Conservation (phyloP, 2,113 vertebrate genomes). For the Oophaga pumilio region DNA sequence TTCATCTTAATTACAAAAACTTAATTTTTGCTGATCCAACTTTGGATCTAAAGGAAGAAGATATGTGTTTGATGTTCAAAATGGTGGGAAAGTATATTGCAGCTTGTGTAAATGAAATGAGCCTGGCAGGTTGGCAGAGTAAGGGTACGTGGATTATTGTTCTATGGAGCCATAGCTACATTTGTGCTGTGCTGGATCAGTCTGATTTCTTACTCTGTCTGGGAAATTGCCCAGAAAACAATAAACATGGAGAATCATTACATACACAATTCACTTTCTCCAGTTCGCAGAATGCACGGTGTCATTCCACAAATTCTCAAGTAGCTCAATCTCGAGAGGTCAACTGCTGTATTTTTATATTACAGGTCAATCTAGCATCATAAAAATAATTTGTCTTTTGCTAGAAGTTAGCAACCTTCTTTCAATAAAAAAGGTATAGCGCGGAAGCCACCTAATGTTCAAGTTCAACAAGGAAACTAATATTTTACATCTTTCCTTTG, state of each 20-base stretch:
- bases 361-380: slow-evolving; percentile 44
- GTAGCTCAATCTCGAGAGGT: slow-evolving; percentile 45
- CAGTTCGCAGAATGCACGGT: neutral
- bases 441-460: neutral
- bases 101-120: neutral
- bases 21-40: neutral
- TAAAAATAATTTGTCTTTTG: slow-evolving; percentile 51
- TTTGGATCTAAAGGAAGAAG: neutral
- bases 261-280: slow-evolving; percentile 48
- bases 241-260: slow-evolving; percentile 53
- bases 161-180: slow-evolving; percentile 18
- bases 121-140: neutral
- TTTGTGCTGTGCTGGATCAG: slow-evolving; percentile 14
- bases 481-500: slow-evolving; percentile 1
- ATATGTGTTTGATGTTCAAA: slow-evolving; percentile 1
- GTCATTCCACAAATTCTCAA: slow-evolving; percentile 49
- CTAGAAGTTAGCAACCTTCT: slow-evolving; percentile 30
- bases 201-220: slow-evolving; percentile 42
- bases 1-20: neutral
- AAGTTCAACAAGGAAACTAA: neutral
- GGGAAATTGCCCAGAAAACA: slow-evolving; percentile 53
- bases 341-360: slow-evolving; percentile 42
- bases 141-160: neutral
- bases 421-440: neutral
- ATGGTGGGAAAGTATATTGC: neutral